These are phyloP conservation scores for Chroicocephalus ridibundus DNA, from an alignment of 2,113 vertebrate species.

Conservation along the genomic window DNA sequence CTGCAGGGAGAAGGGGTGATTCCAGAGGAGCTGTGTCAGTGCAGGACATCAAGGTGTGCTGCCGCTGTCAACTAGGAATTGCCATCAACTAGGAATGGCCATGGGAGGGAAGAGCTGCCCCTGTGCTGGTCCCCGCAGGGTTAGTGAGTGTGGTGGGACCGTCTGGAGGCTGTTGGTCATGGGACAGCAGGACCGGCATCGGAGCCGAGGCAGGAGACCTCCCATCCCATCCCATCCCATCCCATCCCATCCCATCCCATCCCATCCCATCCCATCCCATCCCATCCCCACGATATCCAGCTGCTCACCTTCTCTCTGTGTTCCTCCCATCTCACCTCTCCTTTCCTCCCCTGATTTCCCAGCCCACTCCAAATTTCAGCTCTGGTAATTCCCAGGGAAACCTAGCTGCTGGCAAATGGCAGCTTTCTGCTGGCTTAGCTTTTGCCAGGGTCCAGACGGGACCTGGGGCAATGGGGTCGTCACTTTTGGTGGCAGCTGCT, in stretches of 20 bases:
- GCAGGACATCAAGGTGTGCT: not conserved
- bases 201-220: not conserved
- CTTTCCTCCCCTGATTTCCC: not conserved
- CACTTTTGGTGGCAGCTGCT: not conserved
- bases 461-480: not conserved
- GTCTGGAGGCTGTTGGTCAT: not conserved
- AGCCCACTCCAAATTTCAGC: not conserved
- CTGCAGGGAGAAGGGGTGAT: not conserved
- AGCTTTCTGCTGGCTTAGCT: not conserved
- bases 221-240: not conserved
- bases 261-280: no score
- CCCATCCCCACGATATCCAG: not conserved
- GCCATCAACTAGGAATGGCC: not conserved
- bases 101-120: not conserved
- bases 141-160: fast-evolving
- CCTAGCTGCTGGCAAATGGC: not conserved
- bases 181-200: fast-evolving
- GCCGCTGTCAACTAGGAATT: not conserved
- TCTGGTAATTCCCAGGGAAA: not conserved
- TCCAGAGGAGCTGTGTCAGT: not conserved
- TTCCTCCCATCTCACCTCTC: not conserved
- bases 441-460: not conserved
- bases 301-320: fast-evolving
- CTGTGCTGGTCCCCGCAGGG: fast-evolving
- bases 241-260: no score